Conservation (phyloP, 2,113 vertebrate species). For the Callipepla californica region DNA sequence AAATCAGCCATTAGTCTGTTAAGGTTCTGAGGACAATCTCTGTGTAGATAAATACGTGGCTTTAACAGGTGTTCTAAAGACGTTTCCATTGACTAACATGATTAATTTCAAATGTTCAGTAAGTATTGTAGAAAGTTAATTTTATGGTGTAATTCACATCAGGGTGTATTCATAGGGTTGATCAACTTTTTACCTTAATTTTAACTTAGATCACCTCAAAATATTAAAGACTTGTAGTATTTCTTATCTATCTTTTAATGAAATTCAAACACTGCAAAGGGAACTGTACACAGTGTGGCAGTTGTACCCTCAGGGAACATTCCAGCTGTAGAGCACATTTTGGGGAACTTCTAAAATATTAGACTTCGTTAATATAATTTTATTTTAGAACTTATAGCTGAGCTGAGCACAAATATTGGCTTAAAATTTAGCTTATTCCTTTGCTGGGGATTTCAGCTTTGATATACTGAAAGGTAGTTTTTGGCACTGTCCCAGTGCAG, state of each 20-base stretch:
- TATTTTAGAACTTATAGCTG: background rate
- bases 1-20: background rate
- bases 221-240: background rate
- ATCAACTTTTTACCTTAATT: background rate
- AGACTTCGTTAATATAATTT: too few relatives aligned
- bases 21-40: background rate
- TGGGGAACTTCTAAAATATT: background rate
- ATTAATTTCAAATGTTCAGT: background rate
- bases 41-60: background rate
- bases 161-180: background rate
- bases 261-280: background rate
- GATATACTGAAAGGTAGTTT: background rate
- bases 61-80: background rate
- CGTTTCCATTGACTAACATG: background rate
- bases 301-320: background rate
- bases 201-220: background rate
- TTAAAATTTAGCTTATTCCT: background rate
- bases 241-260: background rate
- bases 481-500: background rate
- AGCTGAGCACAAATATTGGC: background rate
- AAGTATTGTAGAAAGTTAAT: background rate
- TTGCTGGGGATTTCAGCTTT: background rate
- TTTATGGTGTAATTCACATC: background rate
- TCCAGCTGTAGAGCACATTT: background rate
- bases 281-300: background rate